These are phyloP conservation scores for Colius striatus DNA, from an alignment of 2,113 vertebrate genomes.

Conservation along the genomic window DNA sequence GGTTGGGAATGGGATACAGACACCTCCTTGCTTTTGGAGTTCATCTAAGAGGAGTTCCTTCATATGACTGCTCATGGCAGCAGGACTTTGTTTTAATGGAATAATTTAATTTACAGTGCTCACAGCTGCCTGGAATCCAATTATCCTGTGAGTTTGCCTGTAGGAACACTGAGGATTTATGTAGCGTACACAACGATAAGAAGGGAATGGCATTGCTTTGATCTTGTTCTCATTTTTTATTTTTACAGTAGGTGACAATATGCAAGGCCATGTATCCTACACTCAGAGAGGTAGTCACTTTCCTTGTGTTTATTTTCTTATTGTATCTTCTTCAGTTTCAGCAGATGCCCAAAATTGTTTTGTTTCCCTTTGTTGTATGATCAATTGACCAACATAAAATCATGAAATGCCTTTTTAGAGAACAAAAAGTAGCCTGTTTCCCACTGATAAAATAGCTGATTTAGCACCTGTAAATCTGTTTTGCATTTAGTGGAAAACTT, in stretches of 20 bases:
- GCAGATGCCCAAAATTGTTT: neutral
- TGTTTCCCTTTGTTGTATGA: neutral
- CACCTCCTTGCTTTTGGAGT: neutral
- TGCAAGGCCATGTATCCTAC: neutral
- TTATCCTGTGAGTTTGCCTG: neutral
- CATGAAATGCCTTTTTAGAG: constrained; percentile 3
- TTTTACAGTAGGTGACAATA: constrained; percentile 5
- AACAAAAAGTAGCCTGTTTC: constrained; percentile 71
- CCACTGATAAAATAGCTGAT: constrained; percentile 52
- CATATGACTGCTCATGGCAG: neutral
- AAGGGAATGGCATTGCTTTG: neutral
- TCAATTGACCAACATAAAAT: neutral
- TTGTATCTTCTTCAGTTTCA: neutral
- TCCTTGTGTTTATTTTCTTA: constrained; percentile 5
- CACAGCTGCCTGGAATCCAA: neutral
- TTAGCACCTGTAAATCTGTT: constrained; percentile 77
- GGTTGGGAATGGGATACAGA: neutral
- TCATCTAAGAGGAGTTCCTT: neutral
- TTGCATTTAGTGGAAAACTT: constrained; percentile 66
- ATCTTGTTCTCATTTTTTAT: neutral
- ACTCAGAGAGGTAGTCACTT: neutral
- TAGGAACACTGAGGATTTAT: neutral
- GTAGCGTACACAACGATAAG: neutral
- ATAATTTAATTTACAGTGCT: neutral
- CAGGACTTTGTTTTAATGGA: neutral